A percentile compares a stretch with the other conserved stretches of the same genome.
These are phyloP conservation scores for Heliconius erato DNA, from an alignment of 2,888 invertebrate species.

Conservation along the genomic window DNA sequence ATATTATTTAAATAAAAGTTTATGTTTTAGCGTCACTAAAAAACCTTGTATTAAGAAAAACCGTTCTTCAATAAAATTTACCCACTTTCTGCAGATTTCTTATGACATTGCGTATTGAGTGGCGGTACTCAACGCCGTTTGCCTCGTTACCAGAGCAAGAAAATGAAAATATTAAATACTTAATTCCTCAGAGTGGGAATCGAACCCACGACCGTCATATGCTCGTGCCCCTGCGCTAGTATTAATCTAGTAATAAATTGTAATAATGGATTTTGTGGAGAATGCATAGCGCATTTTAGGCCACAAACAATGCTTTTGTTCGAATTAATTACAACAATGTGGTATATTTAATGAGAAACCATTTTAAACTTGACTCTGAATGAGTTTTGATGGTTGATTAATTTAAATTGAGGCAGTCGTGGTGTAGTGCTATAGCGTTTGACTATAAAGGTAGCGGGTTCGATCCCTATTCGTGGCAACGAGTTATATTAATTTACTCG, in stretches of 20 bases:
- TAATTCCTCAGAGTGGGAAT: no score
- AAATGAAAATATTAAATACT: no score
- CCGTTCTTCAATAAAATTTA: no score
- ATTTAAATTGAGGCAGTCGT: neutral
- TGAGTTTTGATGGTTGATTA: neutral
- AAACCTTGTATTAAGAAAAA: no score
- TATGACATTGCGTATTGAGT: neutral
- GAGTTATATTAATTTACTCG: neutral
- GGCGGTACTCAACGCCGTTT: neutral
- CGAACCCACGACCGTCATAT: no score
- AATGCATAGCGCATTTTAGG: slow-evolving; percentile 17
- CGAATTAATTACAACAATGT: slow-evolving; percentile 21
- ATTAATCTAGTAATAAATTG: slow-evolving; percentile 1
- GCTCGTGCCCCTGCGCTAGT: no score
- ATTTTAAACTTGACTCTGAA: neutral
- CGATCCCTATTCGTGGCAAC: neutral
- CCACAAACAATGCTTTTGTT: slow-evolving; percentile 1
- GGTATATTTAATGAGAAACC: neutral
- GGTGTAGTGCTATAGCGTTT: neutral
- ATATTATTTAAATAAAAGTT: no score
- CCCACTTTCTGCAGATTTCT: no score
- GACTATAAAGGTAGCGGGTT: neutral
- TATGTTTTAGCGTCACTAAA: no score
- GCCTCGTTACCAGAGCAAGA: no score
- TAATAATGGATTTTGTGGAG: neutral